Evolutionary conservation across 2,888 invertebrate species (phyloP).

Genomic region (Argyresthia goedartella): DNA sequence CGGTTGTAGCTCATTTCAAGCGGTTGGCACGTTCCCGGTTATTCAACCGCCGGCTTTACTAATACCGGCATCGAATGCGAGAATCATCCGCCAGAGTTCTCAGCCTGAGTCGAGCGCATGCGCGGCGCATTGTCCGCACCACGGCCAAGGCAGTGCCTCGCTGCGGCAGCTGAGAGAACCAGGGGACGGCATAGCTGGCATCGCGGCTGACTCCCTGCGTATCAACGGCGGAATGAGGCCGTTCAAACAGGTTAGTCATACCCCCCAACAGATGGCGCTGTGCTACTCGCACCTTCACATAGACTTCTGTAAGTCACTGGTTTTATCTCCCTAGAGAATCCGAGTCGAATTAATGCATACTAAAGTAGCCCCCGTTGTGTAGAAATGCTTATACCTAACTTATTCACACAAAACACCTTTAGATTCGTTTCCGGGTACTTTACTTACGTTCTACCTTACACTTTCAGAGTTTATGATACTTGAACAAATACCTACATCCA

Average conservation of each 20-base stretch:
- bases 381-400: no score
- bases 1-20: constrained; percentile 65
- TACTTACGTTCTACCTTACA: no score
- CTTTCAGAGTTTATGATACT: no score
- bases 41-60: constrained; percentile 80
- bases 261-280: constrained; percentile 44
- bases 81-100: constrained; percentile 91
- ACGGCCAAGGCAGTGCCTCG: constrained; percentile 85
- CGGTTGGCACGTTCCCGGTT: constrained; percentile 75
- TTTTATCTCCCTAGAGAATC: not conserved
- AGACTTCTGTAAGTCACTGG: no score
- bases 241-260: constrained; percentile 88
- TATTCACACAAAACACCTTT: no score
- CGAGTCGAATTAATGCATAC: not conserved
- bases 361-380: no score
- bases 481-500: no score
- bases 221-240: constrained; percentile 97
- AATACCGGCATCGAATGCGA: constrained; percentile 78
- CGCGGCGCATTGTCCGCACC: constrained; percentile 74
- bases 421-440: no score
- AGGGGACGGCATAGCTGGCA: constrained; percentile 91
- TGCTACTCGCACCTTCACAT: not conserved
- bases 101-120: constrained; percentile 84
- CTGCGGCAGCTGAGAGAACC: constrained; percentile 87
- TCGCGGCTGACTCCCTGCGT: constrained; percentile 94